A percentile compares a stretch with the other conserved stretches of the same genome.
These are phyloP conservation scores for Drosophila parvula DNA, from an alignment of 1,140 invertebrate species.

Conservation along the genomic window DNA sequence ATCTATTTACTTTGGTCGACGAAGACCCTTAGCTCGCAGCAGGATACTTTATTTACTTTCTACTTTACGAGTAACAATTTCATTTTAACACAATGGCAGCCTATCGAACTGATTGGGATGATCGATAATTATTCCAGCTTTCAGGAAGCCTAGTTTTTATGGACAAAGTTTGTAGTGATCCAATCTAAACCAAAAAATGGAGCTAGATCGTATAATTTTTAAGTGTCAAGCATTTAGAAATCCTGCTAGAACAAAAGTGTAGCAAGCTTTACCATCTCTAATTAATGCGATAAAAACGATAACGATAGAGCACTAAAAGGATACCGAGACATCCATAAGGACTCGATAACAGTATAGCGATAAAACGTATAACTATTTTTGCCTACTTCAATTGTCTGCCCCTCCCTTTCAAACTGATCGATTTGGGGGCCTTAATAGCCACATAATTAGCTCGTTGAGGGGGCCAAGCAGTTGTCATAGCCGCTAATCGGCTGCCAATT, in stretches of 20 bases:
- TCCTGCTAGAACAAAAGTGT: not conserved
- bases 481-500: conserved; percentile 55
- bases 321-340: not conserved
- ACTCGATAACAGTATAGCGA: not conserved
- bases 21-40: not conserved
- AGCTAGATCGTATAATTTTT: not conserved
- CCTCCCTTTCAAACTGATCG: not conserved
- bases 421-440: conserved; percentile 5
- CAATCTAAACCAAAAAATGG: too few relatives aligned
- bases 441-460: conserved; percentile 18
- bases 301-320: not conserved
- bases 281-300: not conserved
- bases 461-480: conserved; percentile 15
- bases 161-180: not conserved
- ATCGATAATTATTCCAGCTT: not conserved
- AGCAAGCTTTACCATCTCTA: not conserved
- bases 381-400: not conserved
- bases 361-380: too few relatives aligned
- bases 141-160: too few relatives aligned
- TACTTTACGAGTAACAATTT: conserved; percentile 4
- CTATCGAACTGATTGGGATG: not conserved
- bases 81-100: not conserved
- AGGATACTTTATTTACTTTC: conserved; percentile 2
- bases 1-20: not conserved
- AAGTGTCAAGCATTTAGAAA: not conserved